phyloP scores from a whole-genome alignment of 2,113 vertebrate genomes.

The Trichomycterus rosablanca region DNA sequence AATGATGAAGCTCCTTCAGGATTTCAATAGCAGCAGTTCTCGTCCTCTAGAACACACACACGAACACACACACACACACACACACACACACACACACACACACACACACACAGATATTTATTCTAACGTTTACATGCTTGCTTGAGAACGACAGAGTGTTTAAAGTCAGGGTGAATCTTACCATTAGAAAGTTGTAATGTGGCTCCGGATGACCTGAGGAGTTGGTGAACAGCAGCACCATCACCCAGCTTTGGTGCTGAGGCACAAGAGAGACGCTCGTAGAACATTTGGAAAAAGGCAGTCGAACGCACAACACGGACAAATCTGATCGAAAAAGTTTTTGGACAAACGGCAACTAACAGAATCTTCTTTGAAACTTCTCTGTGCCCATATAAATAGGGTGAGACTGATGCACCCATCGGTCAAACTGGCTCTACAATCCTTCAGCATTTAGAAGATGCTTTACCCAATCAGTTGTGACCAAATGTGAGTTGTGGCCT shows the following conservation, averaged over 20 bases:
- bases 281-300: background rate
- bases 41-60: slow-evolving; percentile 20
- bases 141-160: background rate
- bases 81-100: background rate
- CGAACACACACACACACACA: background rate
- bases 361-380: too few species aligned
- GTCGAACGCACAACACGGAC: background rate
- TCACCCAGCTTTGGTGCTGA: slow-evolving; percentile 30
- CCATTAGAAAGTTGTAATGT: slow-evolving; percentile 8
- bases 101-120: background rate
- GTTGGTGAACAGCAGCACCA: slow-evolving; percentile 1
- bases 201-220: slow-evolving; percentile 3
- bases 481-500: too few species aligned
- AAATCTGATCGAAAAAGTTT: background rate
- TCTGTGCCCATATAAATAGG: too few species aligned
- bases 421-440: too few species aligned
- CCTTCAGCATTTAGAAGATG: too few species aligned
- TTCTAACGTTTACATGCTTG: too few species aligned
- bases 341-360: background rate
- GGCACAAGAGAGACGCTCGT: background rate
- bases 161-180: background rate
- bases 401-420: too few species aligned
- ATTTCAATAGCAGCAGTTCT: background rate
- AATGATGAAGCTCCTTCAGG: slow-evolving; percentile 17
- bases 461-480: too few species aligned